Conservation (phyloP, 2,797 vertebrate genomes). For the Ctenosaura bakeri region DNA sequence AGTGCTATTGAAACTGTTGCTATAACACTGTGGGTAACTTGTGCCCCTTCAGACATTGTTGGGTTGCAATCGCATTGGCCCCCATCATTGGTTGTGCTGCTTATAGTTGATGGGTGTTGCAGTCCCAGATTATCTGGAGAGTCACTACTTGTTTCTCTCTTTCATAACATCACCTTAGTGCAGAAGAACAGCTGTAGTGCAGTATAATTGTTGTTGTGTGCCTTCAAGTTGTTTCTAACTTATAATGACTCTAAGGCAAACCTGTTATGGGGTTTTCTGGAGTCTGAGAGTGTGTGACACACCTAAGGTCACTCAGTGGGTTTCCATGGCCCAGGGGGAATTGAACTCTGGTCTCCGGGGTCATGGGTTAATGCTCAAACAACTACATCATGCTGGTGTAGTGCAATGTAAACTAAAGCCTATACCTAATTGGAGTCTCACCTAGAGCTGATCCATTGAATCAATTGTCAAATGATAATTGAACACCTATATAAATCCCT, state of each 20-base stretch:
- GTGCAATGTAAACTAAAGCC: neutral
- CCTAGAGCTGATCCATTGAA: neutral
- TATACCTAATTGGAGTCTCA: neutral
- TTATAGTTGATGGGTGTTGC: neutral
- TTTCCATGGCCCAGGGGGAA: too few relatives aligned
- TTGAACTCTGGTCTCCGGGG: too few relatives aligned
- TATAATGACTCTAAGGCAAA: too few relatives aligned
- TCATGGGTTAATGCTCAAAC: too few relatives aligned
- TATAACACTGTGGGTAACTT: neutral
- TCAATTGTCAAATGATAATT: neutral
- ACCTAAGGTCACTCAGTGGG: too few relatives aligned
- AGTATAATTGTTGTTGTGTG: neutral
- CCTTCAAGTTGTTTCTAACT: too few relatives aligned
- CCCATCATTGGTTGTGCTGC: neutral
- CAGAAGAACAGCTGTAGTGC: too few relatives aligned
- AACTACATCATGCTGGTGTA: too few relatives aligned
- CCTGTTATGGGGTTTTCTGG: too few relatives aligned
- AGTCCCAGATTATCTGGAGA: neutral
- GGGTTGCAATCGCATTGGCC: neutral
- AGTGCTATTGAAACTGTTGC: neutral
- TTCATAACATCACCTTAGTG: neutral
- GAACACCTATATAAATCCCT: too few relatives aligned
- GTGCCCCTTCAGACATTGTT: neutral
- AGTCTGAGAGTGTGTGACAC: too few relatives aligned
- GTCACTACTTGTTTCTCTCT: too few relatives aligned